Base-by-base conservation (phyloP, 1,140 invertebrate genomes). In the Babylonia areolata region DNA sequence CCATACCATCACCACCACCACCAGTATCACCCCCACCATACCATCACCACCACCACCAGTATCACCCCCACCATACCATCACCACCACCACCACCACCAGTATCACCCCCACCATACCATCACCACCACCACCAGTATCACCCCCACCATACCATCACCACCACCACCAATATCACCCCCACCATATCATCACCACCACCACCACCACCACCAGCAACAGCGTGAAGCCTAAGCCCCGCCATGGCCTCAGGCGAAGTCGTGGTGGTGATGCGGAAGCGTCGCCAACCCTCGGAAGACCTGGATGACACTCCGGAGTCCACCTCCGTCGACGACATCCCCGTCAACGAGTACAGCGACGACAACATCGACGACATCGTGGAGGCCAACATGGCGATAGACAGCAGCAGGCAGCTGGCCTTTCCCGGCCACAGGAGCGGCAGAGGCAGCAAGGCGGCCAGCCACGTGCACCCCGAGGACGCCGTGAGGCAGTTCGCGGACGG, bases 301-400 rank as follows among this genome's bases (percentile, higher is more conserved):
- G 75, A 37, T 23, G 75, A 77, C 75, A 40, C 35, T 11, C 75
- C 75, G 40, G 75, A 77, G 0, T 42, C 39, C 37, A 64, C 58
- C 20, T 77, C 75, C 35, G 37, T 77, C 11, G 75, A 77, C 37
- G 75, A 77, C 17, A 77, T 77, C 75, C 37, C 39, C 37, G 28
- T 37, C 37, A 39, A 77, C 75, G 75, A 77, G 37, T 77, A 77
- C 75, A 40, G 37, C 20, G 75, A 77, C 75, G 75, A 77, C 37
- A 77, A 77, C 75, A 77, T 77, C 39, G 75, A 77, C 20, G 75
- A 77, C 75, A 77, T 77, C 37, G 75, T 77, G 15, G 75, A 77
- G 9, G 75, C 35, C 35, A 77, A 77, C 75, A 28, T 28, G 2
- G 17, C 20, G 20, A 64, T 64, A 5, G 58, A 64, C 58, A 64